Base-by-base conservation (phyloP, 1,140 invertebrate genomes). In the Microplitis demolitor region DNA sequence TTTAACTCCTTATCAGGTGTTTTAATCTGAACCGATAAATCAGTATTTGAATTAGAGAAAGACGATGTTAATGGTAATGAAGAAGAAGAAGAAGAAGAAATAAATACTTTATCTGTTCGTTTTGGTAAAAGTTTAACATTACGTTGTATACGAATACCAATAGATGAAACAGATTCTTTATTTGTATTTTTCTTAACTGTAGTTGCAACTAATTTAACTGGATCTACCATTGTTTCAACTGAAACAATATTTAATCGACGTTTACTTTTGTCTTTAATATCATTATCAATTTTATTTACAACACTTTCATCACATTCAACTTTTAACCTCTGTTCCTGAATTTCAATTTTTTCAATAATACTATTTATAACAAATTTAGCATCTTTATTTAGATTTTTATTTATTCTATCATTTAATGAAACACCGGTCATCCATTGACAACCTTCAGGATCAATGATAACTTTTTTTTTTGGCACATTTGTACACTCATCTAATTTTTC, bases 71-170 rank as follows among this genome's bases (percentile, higher is more conserved):
- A 58, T 24, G n/a, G 4, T 11, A 34, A 16, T 5, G 24, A 24
- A 1, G 5, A 35, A 62, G n/a, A 74, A n/a, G n/a, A n/a, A n/a
- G n/a, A 31, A 35, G 31, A 9, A 14, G 33, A 45, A 45, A 11
- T 6, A 34, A 50, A 11, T 50, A 53, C n/a, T 74, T 80, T 84
- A 14, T 85, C 80, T 35, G 54, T 81, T 69, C 84, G 77, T 72
- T 84, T 85, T 34, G 85, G 85, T 66, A 86, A 71, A 16, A 83
- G 71, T 66, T 87, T 87, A 13, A 86, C 82, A 45, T 87, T 87
- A 11, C 84, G 78, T 53, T 87, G 83, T 45, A 87, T 87, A 16
- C 86, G 77, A 34, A 80, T 60, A 64, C 82, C 82, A 1, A 78
- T 78, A 83, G 84, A 85, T 56, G 70, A 73, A 64, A 62, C 72